phyloP scores from a whole-genome alignment of 2,113 vertebrate species.

The Lethenteron camtschaticum region DNA sequence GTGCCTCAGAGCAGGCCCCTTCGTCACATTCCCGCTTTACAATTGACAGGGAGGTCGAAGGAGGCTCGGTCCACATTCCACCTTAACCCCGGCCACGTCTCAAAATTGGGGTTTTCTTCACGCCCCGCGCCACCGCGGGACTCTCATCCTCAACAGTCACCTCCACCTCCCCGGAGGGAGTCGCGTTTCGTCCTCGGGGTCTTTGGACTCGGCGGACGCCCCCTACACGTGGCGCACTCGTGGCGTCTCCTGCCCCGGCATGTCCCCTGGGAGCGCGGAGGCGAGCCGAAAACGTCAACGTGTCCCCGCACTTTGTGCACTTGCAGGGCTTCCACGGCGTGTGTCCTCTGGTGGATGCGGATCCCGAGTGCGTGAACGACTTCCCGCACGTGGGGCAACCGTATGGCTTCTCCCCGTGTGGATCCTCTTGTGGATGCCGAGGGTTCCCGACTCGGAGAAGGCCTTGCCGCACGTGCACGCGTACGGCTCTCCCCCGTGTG shows the following conservation, averaged over 20 bases:
- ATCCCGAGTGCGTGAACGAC: not conserved
- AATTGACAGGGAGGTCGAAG: too few species aligned
- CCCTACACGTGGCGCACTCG: constrained; percentile 11
- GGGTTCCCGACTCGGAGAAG: constrained; percentile 1
- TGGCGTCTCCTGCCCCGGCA: constrained; percentile 12
- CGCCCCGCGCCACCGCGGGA: too few species aligned
- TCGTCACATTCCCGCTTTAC: too few species aligned
- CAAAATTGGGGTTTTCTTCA: too few species aligned
- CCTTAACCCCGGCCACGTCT: too few species aligned
- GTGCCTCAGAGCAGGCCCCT: too few species aligned
- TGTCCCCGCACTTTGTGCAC: constrained; percentile 11
- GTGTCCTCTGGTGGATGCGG: constrained; percentile 8
- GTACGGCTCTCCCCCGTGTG: constrained; percentile 8
- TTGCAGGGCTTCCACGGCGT: constrained; percentile 7
- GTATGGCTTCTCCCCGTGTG: not conserved
- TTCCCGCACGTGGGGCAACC: not conserved
- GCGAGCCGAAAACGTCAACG: constrained; percentile 11
- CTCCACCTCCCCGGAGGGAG: too few species aligned
- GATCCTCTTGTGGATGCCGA: constrained; percentile 2
- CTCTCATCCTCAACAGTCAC: too few species aligned
- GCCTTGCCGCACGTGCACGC: not conserved
- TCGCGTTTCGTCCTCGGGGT: too few species aligned
- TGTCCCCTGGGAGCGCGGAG: constrained; percentile 11
- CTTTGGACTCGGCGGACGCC: constrained; percentile 6
- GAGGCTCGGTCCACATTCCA: too few species aligned